Percentiles rank a stretch among this genome's conserved stretches.
Conservation (phyloP, 2,113 vertebrate species). For the Callocephalon fimbriatum region DNA sequence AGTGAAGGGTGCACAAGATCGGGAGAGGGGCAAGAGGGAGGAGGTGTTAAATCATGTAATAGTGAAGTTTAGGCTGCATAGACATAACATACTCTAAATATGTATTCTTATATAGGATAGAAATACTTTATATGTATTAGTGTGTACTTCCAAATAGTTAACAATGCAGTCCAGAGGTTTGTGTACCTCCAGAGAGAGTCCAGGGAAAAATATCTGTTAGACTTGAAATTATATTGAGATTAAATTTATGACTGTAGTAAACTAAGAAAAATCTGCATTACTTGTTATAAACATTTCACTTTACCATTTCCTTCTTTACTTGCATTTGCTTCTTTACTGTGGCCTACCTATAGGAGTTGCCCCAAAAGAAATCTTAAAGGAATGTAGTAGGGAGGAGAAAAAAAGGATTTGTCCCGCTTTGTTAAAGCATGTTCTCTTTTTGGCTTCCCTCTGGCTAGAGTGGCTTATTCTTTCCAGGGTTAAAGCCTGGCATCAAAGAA, state of each 20-base stretch:
- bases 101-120: background rate
- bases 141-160: background rate
- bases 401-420: background rate
- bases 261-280: background rate
- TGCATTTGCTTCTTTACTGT: background rate
- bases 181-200: background rate
- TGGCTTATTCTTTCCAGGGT: background rate
- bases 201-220: background rate
- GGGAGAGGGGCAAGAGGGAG: background rate
- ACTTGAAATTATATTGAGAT: background rate
- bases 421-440: background rate
- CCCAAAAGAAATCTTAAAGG: background rate
- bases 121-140: background rate
- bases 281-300: background rate
- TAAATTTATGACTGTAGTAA: background rate
- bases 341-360: background rate
- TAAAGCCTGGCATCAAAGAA: background rate
- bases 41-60: background rate
- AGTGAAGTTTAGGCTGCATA: background rate
- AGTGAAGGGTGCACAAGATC: background rate
- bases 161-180: background rate
- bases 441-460: background rate
- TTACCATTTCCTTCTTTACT: background rate
- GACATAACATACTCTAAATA: background rate
- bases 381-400: background rate